Evolutionary conservation across 2,797 vertebrate genomes (phyloP).

Genomic region (Echiichthys vipera): DNA sequence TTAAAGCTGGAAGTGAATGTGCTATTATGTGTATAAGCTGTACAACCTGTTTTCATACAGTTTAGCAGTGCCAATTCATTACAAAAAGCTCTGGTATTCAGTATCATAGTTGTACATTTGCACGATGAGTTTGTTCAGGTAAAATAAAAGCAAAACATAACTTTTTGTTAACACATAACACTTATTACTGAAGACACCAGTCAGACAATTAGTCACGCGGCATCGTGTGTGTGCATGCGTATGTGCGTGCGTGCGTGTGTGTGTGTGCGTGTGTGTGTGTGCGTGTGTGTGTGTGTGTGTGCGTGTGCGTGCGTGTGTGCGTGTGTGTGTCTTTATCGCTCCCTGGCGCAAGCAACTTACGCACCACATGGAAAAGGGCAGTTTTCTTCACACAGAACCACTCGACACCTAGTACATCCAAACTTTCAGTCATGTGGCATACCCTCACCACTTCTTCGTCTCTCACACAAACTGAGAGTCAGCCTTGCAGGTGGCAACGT

Average conservation of each 20-base stretch:
- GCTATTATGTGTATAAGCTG: conserved; percentile 32
- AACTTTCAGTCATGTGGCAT: conserved; percentile 33
- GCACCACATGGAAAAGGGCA: conserved; percentile 42
- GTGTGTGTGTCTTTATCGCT: conserved; percentile 21
- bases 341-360: conserved; percentile 34
- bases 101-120: conserved; percentile 22
- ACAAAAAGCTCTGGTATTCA: conserved; percentile 52
- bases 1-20: conserved; percentile 51
- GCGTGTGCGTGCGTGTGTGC: conserved; percentile 28
- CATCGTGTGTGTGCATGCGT: conserved; percentile 20
- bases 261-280: conserved; percentile 23
- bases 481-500: conserved; percentile 48
- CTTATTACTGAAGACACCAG: conserved; percentile 35
- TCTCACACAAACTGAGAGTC: conserved; percentile 32
- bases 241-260: conserved; percentile 25
- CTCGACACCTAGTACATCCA: conserved; percentile 26
- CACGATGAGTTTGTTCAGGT: conserved; percentile 45
- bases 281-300: conserved; percentile 21
- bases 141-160: conserved; percentile 28
- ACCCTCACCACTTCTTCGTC: conserved; percentile 1
- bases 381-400: conserved; percentile 49
- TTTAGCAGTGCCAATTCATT: conserved; percentile 32
- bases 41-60: conserved; percentile 51
- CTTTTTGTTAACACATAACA: conserved; percentile 21
- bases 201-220: conserved; percentile 13